Evolutionary conservation across 1,140 invertebrate species (phyloP), one percentile per base, ranked within the genome.

Genomic region (Zaprionus vittiger): DNA sequence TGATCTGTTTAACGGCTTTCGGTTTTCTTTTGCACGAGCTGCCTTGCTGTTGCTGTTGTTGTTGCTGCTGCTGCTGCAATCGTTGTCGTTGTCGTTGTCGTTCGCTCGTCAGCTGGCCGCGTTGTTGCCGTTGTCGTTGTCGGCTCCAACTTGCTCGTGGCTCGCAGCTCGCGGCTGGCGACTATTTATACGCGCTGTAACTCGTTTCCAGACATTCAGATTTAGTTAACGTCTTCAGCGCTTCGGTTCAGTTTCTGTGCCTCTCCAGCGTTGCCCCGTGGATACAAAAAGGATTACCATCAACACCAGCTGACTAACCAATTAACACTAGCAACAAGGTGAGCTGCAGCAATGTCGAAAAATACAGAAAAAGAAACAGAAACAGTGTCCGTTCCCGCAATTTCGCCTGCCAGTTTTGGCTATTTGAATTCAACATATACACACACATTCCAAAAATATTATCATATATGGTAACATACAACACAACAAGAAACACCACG

Each of bases 1-100:
- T 89, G 84, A 89, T 89, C 84, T 90, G 85, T 89, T 89, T 90
- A 84, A 89, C 81, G 78, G 84, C 84, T 89, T 89, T 89, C 84
- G 81, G 84, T 90, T 89, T 89, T 86, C 83, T 83, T 87, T 70
- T 34, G 59, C 67, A 49, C 41, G 62, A 65, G 68, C 54, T 63
- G 52, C 26, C 65, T 57, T 65, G 64, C 62, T 62, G 76, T 52
- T 77, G 82, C 66, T 71, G 37, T 26, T 31, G 54, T 75, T 55
- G 56, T 47, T 68, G 67, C 37, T 79, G 26, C 26, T 26, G 26
- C 26, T 76, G 63, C 54, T 63, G 80, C 76, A 83, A 83, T 76
- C 81, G 61, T 72, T 41, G 65, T 47, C 22, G 61, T 72, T 41
- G 65, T 47, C 22, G 68, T 65, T 44, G n/a, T 62, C 65, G 65